A percentile compares a stretch with the other conserved stretches of the same genome.
These are phyloP conservation scores for Rhinogobius similis DNA, from an alignment of 2,113 vertebrate species.

Conservation along the genomic window DNA sequence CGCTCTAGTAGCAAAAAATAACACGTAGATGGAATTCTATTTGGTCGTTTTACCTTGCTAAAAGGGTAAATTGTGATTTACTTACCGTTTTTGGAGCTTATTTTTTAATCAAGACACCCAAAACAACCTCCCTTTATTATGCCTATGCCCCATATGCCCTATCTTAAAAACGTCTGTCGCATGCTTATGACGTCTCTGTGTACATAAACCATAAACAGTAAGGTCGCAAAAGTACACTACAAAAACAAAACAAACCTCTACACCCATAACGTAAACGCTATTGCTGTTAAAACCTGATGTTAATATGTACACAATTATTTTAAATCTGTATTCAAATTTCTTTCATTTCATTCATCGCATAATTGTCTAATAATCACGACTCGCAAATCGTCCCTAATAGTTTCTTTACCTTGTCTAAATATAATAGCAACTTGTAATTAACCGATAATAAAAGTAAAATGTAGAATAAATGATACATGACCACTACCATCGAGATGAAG, in stretches of 20 bases:
- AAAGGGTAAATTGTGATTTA: background rate
- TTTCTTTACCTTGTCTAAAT: background rate
- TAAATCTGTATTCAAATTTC: background rate
- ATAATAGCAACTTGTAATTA: background rate
- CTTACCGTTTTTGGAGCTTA: background rate
- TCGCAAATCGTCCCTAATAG: background rate
- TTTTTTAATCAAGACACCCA: background rate
- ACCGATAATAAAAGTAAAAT: background rate
- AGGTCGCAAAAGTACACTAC: background rate
- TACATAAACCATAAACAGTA: background rate
- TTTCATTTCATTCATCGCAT: background rate
- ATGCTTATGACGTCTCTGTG: conserved; percentile 42
- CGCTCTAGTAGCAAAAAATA: background rate
- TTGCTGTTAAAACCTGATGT: background rate
- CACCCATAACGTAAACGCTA: background rate
- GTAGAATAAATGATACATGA: background rate
- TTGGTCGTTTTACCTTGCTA: background rate
- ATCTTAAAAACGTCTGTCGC: conserved; percentile 37
- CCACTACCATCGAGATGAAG: conserved; percentile 14
- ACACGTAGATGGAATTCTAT: background rate
- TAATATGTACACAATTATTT: background rate
- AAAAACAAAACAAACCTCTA: background rate
- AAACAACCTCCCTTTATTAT: background rate
- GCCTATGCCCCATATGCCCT: background rate
- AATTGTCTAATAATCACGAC: background rate